These are phyloP conservation scores for Neosilurus hyrtlii DNA, from an alignment of 2,797 vertebrate species.

Conservation along the genomic window DNA sequence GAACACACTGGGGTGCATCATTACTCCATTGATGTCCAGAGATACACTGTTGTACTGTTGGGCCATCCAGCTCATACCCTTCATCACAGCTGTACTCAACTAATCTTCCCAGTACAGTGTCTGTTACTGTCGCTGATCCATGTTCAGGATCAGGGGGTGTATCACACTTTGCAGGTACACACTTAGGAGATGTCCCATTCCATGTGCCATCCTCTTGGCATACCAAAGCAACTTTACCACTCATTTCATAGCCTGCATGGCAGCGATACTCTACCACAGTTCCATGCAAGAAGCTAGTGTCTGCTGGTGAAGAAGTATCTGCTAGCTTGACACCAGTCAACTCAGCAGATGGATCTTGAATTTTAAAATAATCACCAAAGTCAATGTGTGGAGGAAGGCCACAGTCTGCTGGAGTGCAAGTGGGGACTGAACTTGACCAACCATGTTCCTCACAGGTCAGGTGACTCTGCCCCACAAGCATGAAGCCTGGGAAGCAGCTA, in stretches of 20 bases:
- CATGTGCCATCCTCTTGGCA: constrained; percentile 91
- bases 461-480: constrained; percentile 87
- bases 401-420: constrained; percentile 86
- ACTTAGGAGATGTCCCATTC: constrained; percentile 90
- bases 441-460: constrained; percentile 89
- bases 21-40: constrained; percentile 83
- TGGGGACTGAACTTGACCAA: constrained; percentile 86
- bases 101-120: constrained; percentile 75
- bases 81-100: constrained; percentile 82
- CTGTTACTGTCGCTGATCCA: constrained; percentile 79
- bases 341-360: constrained; percentile 61
- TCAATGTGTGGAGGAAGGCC: constrained; percentile 96
- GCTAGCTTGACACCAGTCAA: constrained; percentile 50
- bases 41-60: constrained; percentile 79
- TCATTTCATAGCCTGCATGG: constrained; percentile 83
- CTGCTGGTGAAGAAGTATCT: constrained; percentile 54
- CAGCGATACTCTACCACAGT: constrained; percentile 83
- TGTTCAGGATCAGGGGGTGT: constrained; percentile 77
- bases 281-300: constrained; percentile 83
- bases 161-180: constrained; percentile 82
- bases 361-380: constrained; percentile 85
- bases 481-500: constrained; percentile 94
- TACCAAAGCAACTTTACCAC: constrained; percentile 72
- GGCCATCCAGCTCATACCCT: constrained; percentile 82
- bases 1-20: constrained; percentile 74